phyloP scores from a whole-genome alignment of 2,888 invertebrate species.

The Zele albiditarsus region DNA sequence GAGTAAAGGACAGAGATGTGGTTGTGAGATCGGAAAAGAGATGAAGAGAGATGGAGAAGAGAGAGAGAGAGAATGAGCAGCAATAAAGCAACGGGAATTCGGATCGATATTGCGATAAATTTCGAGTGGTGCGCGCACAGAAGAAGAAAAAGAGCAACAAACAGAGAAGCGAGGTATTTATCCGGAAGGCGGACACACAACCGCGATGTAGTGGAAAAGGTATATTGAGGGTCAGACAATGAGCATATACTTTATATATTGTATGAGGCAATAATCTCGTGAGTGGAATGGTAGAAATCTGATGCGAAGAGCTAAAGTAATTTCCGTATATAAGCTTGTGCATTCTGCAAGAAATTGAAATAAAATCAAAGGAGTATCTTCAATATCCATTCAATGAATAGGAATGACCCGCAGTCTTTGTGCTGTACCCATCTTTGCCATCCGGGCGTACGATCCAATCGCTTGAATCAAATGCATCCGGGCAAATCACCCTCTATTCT shows the following conservation, averaged over 20 bases:
- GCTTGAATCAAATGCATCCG: slow-evolving; percentile 55
- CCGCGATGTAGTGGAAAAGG: slow-evolving; percentile 21
- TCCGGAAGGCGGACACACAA: slow-evolving; percentile 14
- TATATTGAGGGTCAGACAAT: slow-evolving; percentile 24
- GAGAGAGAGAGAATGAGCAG: not conserved
- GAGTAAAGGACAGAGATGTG: not conserved
- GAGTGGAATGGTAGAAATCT: slow-evolving; percentile 34
- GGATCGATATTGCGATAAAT: slow-evolving; percentile 49
- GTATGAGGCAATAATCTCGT: slow-evolving; percentile 39
- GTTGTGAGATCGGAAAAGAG: not conserved
- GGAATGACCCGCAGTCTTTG: slow-evolving; percentile 53
- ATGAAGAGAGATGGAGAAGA: slow-evolving; percentile 30
- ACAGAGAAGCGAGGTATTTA: slow-evolving; percentile 21
- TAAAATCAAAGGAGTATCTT: slow-evolving; percentile 61
- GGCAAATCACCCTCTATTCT: slow-evolving; percentile 48
- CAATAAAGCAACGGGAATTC: slow-evolving; percentile 18
- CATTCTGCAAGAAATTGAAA: slow-evolving; percentile 57
- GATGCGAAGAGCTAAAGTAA: slow-evolving; percentile 53
- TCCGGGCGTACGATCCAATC: slow-evolving; percentile 52
- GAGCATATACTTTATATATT: slow-evolving; percentile 15
- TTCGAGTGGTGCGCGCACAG: slow-evolving; percentile 33
- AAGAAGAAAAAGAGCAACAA: slow-evolving; percentile 1
- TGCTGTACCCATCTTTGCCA: slow-evolving; percentile 45
- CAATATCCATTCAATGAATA: slow-evolving; percentile 63
- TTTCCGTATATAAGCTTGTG: slow-evolving; percentile 53